These are phyloP conservation scores for Hirudinaria manillensis DNA, from an alignment of 2,888 invertebrate species.

Conservation along the genomic window DNA sequence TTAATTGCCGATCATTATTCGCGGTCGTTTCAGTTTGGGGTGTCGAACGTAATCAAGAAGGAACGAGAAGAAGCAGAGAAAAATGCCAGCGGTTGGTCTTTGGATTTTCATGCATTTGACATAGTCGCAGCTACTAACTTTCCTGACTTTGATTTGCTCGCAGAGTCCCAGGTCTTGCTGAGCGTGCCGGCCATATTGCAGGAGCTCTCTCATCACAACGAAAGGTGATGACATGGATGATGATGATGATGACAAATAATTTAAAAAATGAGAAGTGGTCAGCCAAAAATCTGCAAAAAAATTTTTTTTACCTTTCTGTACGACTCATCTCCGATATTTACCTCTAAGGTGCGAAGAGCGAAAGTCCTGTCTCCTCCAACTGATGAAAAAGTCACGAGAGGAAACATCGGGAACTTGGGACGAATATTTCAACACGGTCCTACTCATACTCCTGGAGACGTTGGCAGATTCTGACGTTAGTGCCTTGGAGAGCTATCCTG, in stretches of 20 bases:
- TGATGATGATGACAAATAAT: not conserved
- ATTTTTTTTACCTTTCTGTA: too few species aligned
- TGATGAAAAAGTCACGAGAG: constrained; percentile 46
- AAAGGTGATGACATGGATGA: constrained; percentile 45
- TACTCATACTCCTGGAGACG: constrained; percentile 37
- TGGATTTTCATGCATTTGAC: not conserved
- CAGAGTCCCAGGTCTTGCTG: not conserved
- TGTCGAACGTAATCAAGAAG: constrained; percentile 26
- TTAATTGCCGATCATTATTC: not conserved
- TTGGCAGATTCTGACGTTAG: constrained; percentile 58
- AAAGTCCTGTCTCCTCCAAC: constrained; percentile 53
- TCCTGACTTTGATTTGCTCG: not conserved
- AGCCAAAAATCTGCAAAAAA: too few species aligned
- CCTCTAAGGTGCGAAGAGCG: constrained; percentile 54
- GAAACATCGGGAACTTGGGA: constrained; percentile 57
- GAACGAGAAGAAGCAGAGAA: constrained; percentile 27
- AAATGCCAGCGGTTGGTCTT: not conserved
- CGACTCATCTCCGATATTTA: too few species aligned
- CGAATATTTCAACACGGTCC: constrained; percentile 57
- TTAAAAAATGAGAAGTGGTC: too few species aligned
- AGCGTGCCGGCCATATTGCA: constrained; percentile 47
- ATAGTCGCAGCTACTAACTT: not conserved
- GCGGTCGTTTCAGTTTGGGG: constrained; percentile 20
- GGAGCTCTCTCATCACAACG: constrained; percentile 55
- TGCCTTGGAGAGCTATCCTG: constrained; percentile 43